These are phyloP conservation scores for Phallusia fumigata DNA, from an alignment of 23 tunicate genomes.

Conservation along the genomic window DNA sequence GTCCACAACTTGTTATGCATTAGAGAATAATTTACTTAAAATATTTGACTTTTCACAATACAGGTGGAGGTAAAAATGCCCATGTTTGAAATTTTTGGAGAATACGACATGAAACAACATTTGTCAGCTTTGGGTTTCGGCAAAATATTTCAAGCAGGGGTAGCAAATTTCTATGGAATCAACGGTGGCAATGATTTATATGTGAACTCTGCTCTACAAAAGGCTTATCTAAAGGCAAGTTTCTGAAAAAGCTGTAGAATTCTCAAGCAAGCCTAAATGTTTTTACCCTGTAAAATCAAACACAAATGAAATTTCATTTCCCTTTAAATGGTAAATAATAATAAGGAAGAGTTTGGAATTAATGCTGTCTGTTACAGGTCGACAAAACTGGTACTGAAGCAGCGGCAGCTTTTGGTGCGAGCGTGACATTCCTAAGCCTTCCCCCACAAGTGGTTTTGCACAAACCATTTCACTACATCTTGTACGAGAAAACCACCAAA, in stretches of 20 bases:
- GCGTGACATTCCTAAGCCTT: conserved; percentile 17
- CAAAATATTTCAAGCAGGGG: conserved; percentile 5
- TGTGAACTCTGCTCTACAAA: conserved; percentile 24
- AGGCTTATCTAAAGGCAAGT: conserved; percentile 42
- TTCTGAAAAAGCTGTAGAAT: too few relatives aligned
- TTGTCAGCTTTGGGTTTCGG: conserved; percentile 26
- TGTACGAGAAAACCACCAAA: conserved; percentile 48
- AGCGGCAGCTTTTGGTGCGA: conserved; percentile 35
- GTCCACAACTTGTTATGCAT: too few relatives aligned
- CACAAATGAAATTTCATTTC: too few relatives aligned
- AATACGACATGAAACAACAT: conserved; percentile 19
- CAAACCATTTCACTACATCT: conserved; percentile 45
- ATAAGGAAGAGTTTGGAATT: background rate
- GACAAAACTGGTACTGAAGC: conserved; percentile 53
- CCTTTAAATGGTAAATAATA: too few relatives aligned
- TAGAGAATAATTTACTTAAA: too few relatives aligned
- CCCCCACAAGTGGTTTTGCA: conserved; percentile 13
- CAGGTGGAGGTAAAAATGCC: conserved; percentile 31
- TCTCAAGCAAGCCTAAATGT: too few relatives aligned
- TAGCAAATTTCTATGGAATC: conserved; percentile 36
- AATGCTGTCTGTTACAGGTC: conserved; percentile 20
- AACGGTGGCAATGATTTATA: background rate
- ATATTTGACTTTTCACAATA: background rate
- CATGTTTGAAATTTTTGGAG: conserved; percentile 21
- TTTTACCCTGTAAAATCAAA: too few relatives aligned